phyloP scores from a whole-genome alignment of 2,888 invertebrate species.

The Brachylomia viminalis region DNA sequence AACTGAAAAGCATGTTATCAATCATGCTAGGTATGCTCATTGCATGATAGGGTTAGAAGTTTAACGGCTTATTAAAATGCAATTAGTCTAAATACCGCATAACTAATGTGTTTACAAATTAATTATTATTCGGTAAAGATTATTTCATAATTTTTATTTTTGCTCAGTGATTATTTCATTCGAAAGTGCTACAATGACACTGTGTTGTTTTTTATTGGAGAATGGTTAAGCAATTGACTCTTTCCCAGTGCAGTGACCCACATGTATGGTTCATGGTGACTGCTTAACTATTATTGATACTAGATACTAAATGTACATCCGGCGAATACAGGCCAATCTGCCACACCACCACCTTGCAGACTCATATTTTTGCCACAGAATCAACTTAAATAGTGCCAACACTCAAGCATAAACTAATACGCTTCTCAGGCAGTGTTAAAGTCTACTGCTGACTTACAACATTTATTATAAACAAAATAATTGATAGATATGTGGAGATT shows the following conservation, averaged over 20 bases:
- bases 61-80: constrained; percentile 18
- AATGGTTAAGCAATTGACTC: too few species aligned
- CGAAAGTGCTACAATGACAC: neutral
- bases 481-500: neutral
- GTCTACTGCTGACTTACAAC: neutral
- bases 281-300: constrained; percentile 7
- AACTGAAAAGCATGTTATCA: constrained; percentile 1
- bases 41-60: neutral
- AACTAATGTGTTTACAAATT: constrained; percentile 14
- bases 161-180: neutral
- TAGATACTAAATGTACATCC: neutral
- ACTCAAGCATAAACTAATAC: neutral
- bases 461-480: neutral
- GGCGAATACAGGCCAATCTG: neutral
- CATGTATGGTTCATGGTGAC: neutral
- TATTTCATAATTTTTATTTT: neutral
- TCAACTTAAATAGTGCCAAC: neutral
- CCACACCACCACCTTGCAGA: too few species aligned
- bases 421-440: neutral
- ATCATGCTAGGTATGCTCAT: neutral
- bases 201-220: neutral
- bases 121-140: neutral
- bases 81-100: constrained; percentile 8
- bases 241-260: neutral
- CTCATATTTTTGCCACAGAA: too few species aligned